Conservation (phyloP, 2,888 invertebrate genomes). For the Chouioia cunea region DNA sequence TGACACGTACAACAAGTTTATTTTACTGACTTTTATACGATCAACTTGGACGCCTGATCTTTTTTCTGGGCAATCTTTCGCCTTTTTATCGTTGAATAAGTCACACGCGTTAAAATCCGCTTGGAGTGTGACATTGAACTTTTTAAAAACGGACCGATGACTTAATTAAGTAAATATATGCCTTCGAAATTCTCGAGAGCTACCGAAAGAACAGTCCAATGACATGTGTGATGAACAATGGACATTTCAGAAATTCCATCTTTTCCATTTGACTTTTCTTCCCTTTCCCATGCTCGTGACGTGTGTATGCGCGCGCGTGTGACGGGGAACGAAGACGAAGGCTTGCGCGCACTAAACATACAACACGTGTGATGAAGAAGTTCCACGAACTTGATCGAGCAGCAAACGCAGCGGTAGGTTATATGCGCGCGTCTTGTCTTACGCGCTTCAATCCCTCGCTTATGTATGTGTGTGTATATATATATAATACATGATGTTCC, state of each 20-base stretch:
- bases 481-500: conserved; percentile 23
- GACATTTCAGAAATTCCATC: conserved; percentile 41
- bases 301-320: conserved; percentile 10
- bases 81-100: no score
- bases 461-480: no score
- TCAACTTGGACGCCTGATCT: no score
- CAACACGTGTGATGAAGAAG: conserved; percentile 31
- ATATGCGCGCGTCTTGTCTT: conserved; percentile 14
- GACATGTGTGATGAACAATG: conserved; percentile 18
- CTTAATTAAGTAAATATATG: no score
- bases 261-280: conserved; percentile 42
- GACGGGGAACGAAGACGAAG: conserved; percentile 2
- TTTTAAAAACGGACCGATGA: no score
- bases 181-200: not conserved
- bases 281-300: conserved; percentile 23
- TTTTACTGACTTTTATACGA: no score
- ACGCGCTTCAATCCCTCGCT: conserved; percentile 22
- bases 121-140: no score
- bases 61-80: no score
- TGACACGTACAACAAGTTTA: no score
- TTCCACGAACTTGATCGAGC: conserved; percentile 37
- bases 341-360: conserved; percentile 33
- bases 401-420: conserved; percentile 41
- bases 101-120: no score
- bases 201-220: not conserved